Evolutionary conservation across 2,797 vertebrate species (phyloP).

Genomic region (Brachyalestes nurse): DNA sequence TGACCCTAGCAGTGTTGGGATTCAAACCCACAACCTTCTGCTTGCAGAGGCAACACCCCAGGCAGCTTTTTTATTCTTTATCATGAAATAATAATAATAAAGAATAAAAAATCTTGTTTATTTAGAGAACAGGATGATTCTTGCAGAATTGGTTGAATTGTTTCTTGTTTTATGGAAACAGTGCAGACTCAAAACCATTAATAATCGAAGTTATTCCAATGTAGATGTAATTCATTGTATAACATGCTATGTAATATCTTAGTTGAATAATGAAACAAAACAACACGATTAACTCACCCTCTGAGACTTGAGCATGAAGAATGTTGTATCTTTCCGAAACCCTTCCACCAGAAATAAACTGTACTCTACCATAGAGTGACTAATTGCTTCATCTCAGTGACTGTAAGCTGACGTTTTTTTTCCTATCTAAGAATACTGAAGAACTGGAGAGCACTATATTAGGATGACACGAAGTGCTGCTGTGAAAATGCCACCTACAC

Average conservation of each 20-base stretch:
- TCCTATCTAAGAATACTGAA: conserved; percentile 21
- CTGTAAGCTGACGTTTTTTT: conserved; percentile 32
- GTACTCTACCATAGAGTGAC: conserved; percentile 4
- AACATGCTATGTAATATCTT: background rate
- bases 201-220: no score
- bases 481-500: conserved; percentile 13
- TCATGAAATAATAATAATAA: no score
- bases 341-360: conserved; percentile 37
- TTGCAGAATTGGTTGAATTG: no score
- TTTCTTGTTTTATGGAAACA: no score
- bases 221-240: no score
- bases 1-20: no score
- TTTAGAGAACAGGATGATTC: no score
- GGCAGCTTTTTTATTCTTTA: no score
- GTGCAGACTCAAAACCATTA: no score
- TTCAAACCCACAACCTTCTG: no score
- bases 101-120: no score
- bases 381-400: conserved; percentile 34
- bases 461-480: conserved; percentile 31
- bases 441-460: conserved; percentile 36
- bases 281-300: background rate
- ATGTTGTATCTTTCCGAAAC: conserved; percentile 12
- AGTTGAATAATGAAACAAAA: background rate
- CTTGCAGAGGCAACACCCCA: no score
- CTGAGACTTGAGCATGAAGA: conserved; percentile 14